These are phyloP conservation scores for Thinocorus orbignyianus DNA, from an alignment of 2,113 vertebrate species.

Conservation along the genomic window DNA sequence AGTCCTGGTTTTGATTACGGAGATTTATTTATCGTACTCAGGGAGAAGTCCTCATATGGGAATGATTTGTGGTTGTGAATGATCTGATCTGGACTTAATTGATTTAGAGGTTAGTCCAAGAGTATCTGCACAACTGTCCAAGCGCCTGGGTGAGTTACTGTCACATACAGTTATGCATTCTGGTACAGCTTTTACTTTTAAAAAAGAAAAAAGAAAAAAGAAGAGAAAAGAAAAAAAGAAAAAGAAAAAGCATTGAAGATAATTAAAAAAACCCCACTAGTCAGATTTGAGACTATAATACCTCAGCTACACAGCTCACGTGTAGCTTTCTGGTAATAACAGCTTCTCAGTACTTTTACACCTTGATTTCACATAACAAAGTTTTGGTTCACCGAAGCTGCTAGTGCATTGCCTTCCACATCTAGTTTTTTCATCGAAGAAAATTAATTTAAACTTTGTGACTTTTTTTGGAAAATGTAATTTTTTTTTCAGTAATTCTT, in stretches of 20 bases:
- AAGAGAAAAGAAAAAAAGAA: background rate
- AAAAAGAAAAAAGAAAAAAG: background rate
- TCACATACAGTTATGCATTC: background rate
- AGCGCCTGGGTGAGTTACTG: background rate
- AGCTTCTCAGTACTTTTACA: background rate
- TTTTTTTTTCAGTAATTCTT: background rate
- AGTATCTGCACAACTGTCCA: background rate
- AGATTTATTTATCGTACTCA: background rate
- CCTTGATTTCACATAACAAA: background rate
- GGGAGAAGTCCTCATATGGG: background rate
- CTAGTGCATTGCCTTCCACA: background rate
- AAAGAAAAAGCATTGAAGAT: background rate
- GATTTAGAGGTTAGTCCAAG: background rate
- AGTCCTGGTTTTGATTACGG: conserved; percentile 8
- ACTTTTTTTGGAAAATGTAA: background rate
- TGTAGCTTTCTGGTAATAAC: background rate
- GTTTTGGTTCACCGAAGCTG: background rate
- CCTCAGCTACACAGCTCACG: background rate
- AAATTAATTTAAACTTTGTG: background rate
- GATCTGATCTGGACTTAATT: background rate
- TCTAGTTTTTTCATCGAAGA: background rate
- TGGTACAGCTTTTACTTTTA: background rate
- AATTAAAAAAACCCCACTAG: background rate
- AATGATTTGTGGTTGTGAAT: conserved; percentile 6
- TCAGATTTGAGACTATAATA: background rate